A percentile compares a stretch with the other conserved stretches of the same genome.
Conservation (phyloP, 2,113 vertebrate genomes). For the Myiagra hebetior region DNA sequence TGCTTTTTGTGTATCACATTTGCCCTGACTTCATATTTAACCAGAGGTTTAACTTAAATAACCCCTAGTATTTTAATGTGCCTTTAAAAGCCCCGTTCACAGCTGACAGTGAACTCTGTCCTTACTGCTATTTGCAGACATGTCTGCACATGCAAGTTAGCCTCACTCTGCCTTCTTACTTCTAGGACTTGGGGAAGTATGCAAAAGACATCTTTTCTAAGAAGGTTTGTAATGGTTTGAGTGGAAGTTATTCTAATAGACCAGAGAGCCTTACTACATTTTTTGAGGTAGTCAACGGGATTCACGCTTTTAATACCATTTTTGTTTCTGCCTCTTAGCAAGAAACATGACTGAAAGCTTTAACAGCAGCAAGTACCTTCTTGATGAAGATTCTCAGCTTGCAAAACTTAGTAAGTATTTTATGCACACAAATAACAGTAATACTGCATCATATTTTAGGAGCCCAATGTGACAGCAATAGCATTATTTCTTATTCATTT, state of each 20-base stretch:
- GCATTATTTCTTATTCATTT: neutral
- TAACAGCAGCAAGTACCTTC: neutral
- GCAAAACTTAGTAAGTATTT: neutral
- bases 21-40: neutral
- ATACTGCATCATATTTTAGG: neutral
- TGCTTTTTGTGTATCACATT: conserved; percentile 3
- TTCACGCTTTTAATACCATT: neutral
- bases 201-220: neutral
- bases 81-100: neutral
- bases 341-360: neutral
- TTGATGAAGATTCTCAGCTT: neutral
- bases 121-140: neutral
- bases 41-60: conserved; percentile 32
- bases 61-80: neutral
- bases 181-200: neutral
- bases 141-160: neutral
- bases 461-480: neutral
- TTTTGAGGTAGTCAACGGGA: accelerated
- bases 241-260: neutral
- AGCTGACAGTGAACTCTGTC: conserved; percentile 27
- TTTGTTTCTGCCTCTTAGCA: neutral
- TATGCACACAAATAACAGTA: neutral
- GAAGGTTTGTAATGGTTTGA: neutral
- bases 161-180: neutral
- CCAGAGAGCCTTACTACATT: neutral